These are phyloP conservation scores for Cyphomyrmex costatus DNA, from an alignment of 1,140 invertebrate genomes.

Conservation along the genomic window DNA sequence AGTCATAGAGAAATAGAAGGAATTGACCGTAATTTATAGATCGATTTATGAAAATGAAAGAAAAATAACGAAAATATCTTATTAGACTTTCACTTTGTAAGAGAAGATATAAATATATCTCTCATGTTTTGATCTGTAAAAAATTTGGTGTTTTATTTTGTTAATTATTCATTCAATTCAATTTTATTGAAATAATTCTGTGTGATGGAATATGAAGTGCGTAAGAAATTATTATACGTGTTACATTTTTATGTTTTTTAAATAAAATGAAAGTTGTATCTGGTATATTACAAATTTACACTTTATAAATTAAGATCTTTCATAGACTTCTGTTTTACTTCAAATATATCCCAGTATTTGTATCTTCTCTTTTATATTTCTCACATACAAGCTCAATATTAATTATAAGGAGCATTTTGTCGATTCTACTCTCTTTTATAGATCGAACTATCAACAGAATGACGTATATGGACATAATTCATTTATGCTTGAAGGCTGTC, in stretches of 20 bases:
- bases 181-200: conserved; percentile 14
- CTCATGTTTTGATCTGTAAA: background rate
- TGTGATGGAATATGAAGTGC: background rate
- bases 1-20: conserved; percentile 39
- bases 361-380: conserved; percentile 12
- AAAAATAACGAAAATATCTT: background rate
- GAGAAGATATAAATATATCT: conserved; percentile 4
- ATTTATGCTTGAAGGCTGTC: conserved; percentile 36
- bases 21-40: conserved; percentile 18
- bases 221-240: background rate
- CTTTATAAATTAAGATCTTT: background rate
- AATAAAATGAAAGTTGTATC: background rate
- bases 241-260: background rate
- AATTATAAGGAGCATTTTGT: conserved; percentile 30
- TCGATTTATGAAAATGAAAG: background rate
- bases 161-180: background rate
- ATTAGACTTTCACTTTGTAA: background rate
- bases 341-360: background rate
- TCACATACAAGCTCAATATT: conserved; percentile 32
- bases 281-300: background rate
- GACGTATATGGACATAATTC: background rate
- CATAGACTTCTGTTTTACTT: conserved; percentile 4
- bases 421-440: background rate
- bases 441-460: background rate
- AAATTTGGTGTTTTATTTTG: conserved; percentile 2